Evolutionary conservation across 2,888 invertebrate species (phyloP), one percentile per base, ranked within the genome.

Genomic region (Melieria crassipennis): DNA sequence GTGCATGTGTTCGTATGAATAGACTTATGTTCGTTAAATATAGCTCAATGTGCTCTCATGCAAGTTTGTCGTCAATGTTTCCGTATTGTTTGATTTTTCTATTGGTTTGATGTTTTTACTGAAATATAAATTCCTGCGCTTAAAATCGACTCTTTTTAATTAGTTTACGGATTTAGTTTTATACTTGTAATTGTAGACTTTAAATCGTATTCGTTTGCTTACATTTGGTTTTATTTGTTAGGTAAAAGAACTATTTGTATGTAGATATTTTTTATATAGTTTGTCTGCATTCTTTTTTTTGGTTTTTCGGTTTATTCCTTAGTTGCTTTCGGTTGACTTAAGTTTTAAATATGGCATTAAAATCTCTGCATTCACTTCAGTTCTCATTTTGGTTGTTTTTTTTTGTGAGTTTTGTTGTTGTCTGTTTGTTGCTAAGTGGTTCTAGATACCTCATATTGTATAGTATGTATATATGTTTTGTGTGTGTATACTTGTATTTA

Each of bases 351-450:
- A 72, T 71, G 57, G 52, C 67, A 65, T 82, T 82, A 82, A 82
- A 81, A 81, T 82, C 82, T 82, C 82, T 82, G 82, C 81, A 80
- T 81, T 81, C 82, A 80, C 81, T 81, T 82, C 83, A 81, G 82
- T 81, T 82, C 83, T 81, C 82, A 81, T 82, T 58, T 58, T 66
- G 43, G 13, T 50, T 56, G 48, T 70, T 70, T 7, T 58, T 60
- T 65, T 69, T 69, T 62, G 58, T 73, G 50, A 62, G 64, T 75
- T 50, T 75, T 71, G 65, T 73, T 65, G 65, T 69, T 68, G 69
- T 63, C 30, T 70, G 62, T 68, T 69, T 66, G 47, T 72, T 71
- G 70, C 47, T 71, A 73, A 76, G 68, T 42, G 50, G 64, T 56
- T 62, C 70, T 68, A 48, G 42, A 48, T 11, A 65, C 42, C 9